A percentile compares a stretch with the other conserved stretches of the same genome.
phyloP scores from a whole-genome alignment of 2,797 vertebrate species.

The Tauraco hartlaubi region DNA sequence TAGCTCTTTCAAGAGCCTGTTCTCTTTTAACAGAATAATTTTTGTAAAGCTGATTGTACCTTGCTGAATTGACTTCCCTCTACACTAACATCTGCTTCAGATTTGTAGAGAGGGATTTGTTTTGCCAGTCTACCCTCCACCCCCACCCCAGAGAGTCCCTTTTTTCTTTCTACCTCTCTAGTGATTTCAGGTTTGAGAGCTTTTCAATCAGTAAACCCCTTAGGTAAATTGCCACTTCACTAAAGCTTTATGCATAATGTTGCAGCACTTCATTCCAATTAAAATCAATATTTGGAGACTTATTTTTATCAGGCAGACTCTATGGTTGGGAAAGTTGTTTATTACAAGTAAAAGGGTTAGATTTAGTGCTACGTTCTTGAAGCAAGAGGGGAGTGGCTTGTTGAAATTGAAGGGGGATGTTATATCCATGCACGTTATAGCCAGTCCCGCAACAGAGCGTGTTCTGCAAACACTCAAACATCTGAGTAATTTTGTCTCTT shows the following conservation, averaged over 20 bases:
- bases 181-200: constrained; percentile 82
- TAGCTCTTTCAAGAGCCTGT: constrained; percentile 76
- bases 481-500: background rate
- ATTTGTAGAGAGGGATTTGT: constrained; percentile 76
- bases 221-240: constrained; percentile 91
- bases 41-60: constrained; percentile 76
- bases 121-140: constrained; percentile 60
- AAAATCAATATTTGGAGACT: constrained; percentile 84
- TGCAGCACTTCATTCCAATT: constrained; percentile 94
- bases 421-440: background rate
- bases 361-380: constrained; percentile 40
- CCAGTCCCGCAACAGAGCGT: background rate
- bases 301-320: constrained; percentile 81
- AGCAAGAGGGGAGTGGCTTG: constrained; percentile 20
- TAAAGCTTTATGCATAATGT: constrained; percentile 88
- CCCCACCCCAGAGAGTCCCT: constrained; percentile 2
- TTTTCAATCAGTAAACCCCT: constrained; percentile 88
- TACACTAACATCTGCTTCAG: constrained; percentile 77
- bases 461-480: background rate
- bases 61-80: constrained; percentile 75
- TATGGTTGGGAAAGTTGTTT: constrained; percentile 75
- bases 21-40: constrained; percentile 78
- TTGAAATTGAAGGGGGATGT: background rate
- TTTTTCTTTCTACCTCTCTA: constrained; percentile 63
- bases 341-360: constrained; percentile 62